Percentiles rank a stretch among this genome's conserved stretches.
Conservation (phyloP, 2,888 invertebrate species). For the Calameuta pallipes region DNA sequence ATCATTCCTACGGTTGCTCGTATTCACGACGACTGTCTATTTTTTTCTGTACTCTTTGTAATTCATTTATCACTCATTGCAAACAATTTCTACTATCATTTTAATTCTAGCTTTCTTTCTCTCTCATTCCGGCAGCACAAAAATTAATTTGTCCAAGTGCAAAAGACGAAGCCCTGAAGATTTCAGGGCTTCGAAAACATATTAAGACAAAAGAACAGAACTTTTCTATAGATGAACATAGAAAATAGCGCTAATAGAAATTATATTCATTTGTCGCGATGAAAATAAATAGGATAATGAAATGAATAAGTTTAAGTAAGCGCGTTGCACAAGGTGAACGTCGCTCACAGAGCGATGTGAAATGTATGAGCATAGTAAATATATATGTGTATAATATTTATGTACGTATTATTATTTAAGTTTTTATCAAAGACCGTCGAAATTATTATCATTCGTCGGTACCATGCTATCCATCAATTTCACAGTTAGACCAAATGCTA, state of each 20-base stretch:
- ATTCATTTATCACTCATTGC: not conserved
- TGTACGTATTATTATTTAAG: conserved; percentile 51
- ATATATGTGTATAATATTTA: conserved; percentile 54
- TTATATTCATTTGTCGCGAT: not conserved
- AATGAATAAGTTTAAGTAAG: conserved; percentile 1
- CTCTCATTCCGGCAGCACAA: not conserved
- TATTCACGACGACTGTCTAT: not conserved
- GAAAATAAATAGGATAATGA: conserved; percentile 24
- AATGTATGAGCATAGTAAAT: conserved; percentile 35
- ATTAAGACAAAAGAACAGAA: not conserved
- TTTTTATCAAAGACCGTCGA: conserved; percentile 36
- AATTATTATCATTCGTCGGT: conserved; percentile 6
- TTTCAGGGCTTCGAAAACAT: not conserved
- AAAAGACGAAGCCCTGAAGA: not conserved
- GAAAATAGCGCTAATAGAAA: not conserved
- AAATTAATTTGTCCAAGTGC: not conserved
- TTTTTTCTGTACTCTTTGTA: not conserved
- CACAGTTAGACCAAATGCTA: not conserved
- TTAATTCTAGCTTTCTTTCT: not conserved
- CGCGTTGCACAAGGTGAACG: not conserved
- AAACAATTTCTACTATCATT: not conserved
- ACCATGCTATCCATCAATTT: not conserved
- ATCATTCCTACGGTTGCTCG: not conserved
- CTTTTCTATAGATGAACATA: not conserved
- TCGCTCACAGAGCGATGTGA: conserved; percentile 12